Base-by-base conservation (phyloP, 1,140 invertebrate genomes). In the Trachymyrmex septentrionalis region DNA sequence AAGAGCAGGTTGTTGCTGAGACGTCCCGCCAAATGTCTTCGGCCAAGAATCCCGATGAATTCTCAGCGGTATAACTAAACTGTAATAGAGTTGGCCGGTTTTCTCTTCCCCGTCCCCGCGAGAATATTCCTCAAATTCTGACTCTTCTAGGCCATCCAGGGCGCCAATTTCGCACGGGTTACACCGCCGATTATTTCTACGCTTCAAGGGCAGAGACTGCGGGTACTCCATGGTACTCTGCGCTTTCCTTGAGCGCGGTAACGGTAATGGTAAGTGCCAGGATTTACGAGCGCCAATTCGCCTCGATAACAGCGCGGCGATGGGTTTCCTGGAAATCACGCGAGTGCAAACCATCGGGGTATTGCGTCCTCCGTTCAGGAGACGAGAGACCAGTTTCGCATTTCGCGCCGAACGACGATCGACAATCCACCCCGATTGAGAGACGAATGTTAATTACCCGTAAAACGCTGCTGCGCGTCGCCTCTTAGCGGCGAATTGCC, bases 221-320 rank as follows among this genome's bases (percentile, higher is more conserved):
- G 86, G 27, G 30, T n/a, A n/a, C n/a, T 27, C 30, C 50, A 63
- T 73, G 80, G 86, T 57, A 77, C 7, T 57, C 69, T 59, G 71
- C 63, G 69, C 38, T 75, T 84, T 81, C 76, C 57, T 50, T 48
- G 66, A 59, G 66, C 86, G 66, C 14, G 87, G 88, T 93, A 93
- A 93, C 92, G 92, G 92, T 93, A 93, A 93, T 92, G 73, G 92
- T 88, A 92, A 93, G 87, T 92, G 91, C 88, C 80, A 77, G 88
- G 92, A 93, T 93, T 92, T 93, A 93, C 89, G 90, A 93, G 92
- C 89, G 81, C 75, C 91, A 86, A 91, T 87, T 86, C 88, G 80
- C 86, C 87, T 66, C 63, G 85, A 77, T 76, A 86, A 88, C 88
- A 77, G 59, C 75, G 59, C 69, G 72, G 59, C 75, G 85, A 90